A percentile compares a stretch with the other conserved stretches of the same genome.
Conservation (phyloP, 1,140 invertebrate species). For the Lerema accius region DNA sequence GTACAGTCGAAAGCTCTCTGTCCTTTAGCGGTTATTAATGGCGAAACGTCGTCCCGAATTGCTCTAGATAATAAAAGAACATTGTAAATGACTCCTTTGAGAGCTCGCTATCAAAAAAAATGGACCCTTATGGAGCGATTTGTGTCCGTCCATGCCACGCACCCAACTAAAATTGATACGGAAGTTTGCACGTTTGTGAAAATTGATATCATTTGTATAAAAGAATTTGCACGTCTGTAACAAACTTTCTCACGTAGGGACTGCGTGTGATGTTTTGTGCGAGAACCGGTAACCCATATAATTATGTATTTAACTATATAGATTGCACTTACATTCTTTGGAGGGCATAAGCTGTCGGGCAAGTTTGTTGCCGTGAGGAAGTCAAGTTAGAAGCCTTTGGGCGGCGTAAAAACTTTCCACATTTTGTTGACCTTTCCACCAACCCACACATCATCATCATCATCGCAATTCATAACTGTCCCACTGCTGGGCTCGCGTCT, state of each 20-base stretch:
- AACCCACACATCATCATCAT: too few relatives aligned
- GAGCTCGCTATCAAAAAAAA: conserved; percentile 50
- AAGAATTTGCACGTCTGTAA: conserved; percentile 3
- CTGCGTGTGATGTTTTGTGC: not conserved
- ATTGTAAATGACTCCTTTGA: conserved; percentile 54
- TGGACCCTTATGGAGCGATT: conserved; percentile 43
- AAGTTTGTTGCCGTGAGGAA: too few relatives aligned
- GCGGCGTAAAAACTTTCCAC: too few relatives aligned
- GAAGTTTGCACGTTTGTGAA: conserved; percentile 35
- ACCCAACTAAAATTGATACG: conserved; percentile 36
- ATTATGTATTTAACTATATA: not conserved
- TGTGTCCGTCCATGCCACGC: conserved; percentile 46
- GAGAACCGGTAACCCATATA: not conserved
- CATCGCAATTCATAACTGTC: too few relatives aligned
- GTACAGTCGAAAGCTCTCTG: conserved; percentile 44
- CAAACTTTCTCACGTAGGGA: not conserved
- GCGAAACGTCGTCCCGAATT: conserved; percentile 40
- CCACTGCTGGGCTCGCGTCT: too few relatives aligned
- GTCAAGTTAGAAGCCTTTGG: too few relatives aligned
- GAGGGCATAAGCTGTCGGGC: too few relatives aligned
- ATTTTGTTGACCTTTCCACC: too few relatives aligned
- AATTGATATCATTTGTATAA: conserved; percentile 30
- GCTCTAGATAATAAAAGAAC: conserved; percentile 56
- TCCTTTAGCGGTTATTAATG: conserved; percentile 51
- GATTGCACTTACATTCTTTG: too few relatives aligned